phyloP scores from a whole-genome alignment of 2,888 invertebrate genomes.

The Pycnomerus fuliginosus region DNA sequence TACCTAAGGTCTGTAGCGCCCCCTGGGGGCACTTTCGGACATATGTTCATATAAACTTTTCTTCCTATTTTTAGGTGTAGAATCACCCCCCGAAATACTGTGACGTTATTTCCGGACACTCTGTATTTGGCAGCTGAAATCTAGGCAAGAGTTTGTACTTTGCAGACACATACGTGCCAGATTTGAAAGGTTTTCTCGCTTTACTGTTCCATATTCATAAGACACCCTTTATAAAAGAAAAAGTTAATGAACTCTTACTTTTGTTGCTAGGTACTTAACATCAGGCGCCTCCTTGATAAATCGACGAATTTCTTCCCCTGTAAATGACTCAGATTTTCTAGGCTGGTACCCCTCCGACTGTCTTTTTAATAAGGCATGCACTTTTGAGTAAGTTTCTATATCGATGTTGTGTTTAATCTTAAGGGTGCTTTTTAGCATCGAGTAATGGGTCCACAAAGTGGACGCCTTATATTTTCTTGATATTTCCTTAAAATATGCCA shows the following conservation, averaged over 20 bases:
- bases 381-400: conserved; percentile 11
- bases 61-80: too few species aligned
- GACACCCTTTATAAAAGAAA: conserved; percentile 6
- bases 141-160: too few species aligned
- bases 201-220: too few species aligned
- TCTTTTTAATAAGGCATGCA: conserved; percentile 25
- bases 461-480: conserved; percentile 17
- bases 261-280: conserved; percentile 30
- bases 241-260: conserved; percentile 6
- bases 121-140: too few species aligned
- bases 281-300: conserved; percentile 34
- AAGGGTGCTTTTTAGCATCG: conserved; percentile 13
- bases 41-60: too few species aligned
- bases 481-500: conserved; percentile 20
- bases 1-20: too few species aligned
- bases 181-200: too few species aligned
- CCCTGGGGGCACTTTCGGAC: too few species aligned
- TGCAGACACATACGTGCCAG: too few species aligned
- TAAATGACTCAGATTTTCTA: conserved; percentile 33
- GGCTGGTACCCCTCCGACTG: conserved; percentile 28
- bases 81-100: too few species aligned
- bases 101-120: too few species aligned
- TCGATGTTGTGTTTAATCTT: conserved; percentile 17
- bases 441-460: conserved; percentile 18
- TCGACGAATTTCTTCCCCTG: conserved; percentile 27